Evolutionary conservation across 30 jellyfish, hydroid and myxozoan genomes (phyloP), one percentile per base, ranked within the genome.

Genomic region (Clytia hemisphaerica): DNA sequence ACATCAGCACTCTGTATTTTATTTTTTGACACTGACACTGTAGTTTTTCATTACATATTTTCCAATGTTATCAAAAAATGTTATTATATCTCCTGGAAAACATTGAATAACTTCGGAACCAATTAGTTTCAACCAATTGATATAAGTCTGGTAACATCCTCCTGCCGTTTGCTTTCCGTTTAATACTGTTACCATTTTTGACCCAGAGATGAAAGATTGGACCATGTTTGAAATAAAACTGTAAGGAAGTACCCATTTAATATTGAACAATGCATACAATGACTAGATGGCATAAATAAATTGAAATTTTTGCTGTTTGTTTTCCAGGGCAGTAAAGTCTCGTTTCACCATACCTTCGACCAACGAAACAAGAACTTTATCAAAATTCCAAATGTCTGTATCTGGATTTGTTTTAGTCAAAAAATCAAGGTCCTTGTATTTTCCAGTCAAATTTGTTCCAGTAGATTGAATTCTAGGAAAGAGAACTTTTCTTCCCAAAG

Each of bases 11-110:
- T 15, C 10, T n/a, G 14, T 10, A 14, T 12, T 51, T 51, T 51
- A 12, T 51, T 31, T 24, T 14, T 22, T 14, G 66, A 51, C 10
- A 51, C 28, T 10, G n/a, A n/a, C n/a, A n/a, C 24, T 22, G 30
- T 51, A 24, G 66, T 51, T 51, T 12, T 24, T n/a, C 14, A 51
- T 31, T 16, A 51, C 28, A 22, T 51, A 51, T 12, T 28, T 16
- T 31, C 66, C 66, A 14, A 51, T 51, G 30, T 51, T 51, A 24
- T 51, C 66, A 14, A 51, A 14, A 31, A 12, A 51, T n/a, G 66
- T 51, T 16, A 14, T 31, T 51, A 51, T 24, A 31, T 51, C 66
- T 51, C 66, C 66, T 12, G 66, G 14, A 12, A 31, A 31, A 51
- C 66, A 12, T 51, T 51, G 14, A 14, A 51, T 14, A 22, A 14